Base-by-base conservation (phyloP, 1,140 invertebrate species). In the Drosophila ananassae region DNA sequence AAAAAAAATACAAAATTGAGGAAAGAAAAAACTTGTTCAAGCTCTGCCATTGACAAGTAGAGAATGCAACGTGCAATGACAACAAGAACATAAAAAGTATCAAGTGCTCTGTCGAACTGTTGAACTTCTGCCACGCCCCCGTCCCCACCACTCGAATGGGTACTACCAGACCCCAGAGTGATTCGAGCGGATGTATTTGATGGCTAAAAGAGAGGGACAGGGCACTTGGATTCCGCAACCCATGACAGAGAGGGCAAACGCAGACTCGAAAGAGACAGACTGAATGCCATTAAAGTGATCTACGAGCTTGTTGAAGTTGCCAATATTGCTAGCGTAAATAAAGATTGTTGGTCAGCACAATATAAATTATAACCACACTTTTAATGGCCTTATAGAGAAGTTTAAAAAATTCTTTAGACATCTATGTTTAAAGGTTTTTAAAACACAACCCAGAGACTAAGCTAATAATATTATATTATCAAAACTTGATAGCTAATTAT, bases 1-100 rank as follows among this genome's bases (percentile, higher is more conserved):
- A 52, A 30, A 71, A 58, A 56, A 34, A 22, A 67, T 50, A 32
- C 34, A 66, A 63, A 64, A 28, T 50, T 46, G 47, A 41, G 24
- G 10, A 12, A 57, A 69, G 64, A 71, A 71, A 68, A 71, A 71
- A 71, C 67, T 71, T 71, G 67, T 71, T 57, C 66, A 69, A 69
- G 66, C 62, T 37, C 41, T 39, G 63, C 52, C 51, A 41, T 56
- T 69, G 66, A 69, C 41, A 54, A 68, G 30, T 64, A 32, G 50
- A 55, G 66, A 69, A 64, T 68, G 63, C 66, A 68, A 69, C 46
- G 51, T 68, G 66, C 66, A 69, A 50, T 69, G 66, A 69, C 66
- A 71, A 71, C 67, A 21, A 47, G 41, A 41, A 71, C 67, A 71
- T 69, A 69, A 69, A 69, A 69, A 68, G 62, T 68, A 69, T 68